Evolutionary conservation across 2,888 invertebrate species (phyloP), one percentile per base, ranked within the genome.

Genomic region (Copidosoma aretas): DNA sequence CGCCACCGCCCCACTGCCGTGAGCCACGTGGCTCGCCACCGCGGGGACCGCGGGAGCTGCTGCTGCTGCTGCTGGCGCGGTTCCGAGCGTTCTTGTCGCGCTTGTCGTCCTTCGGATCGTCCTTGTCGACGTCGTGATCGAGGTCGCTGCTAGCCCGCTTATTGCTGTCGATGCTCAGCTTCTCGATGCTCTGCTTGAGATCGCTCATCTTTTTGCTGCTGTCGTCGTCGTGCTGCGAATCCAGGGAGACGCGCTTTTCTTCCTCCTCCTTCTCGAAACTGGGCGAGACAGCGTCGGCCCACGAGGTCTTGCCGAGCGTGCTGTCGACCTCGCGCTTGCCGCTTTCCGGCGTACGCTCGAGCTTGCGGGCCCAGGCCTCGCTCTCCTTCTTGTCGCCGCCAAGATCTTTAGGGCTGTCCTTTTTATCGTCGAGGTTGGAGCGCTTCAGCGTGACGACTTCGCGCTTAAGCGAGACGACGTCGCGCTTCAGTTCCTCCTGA

Each of bases 401-500:
- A 32, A 32, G 32, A 8, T 32, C 32, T 32, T 32, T 32, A 85
- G 84, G 1, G 56, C 2, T 10, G 53, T 43, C 22, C 57, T 60
- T 14, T 60, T 57, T 19, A 8, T 39, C 19, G 19, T 12, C 39
- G n/a, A 4, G 10, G 32, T 8, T 32, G 8, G 32, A 32, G 32
- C 32, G 32, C 74, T 87, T 88, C 70, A 87, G 74, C 72, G 86
- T 86, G 4, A 86, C 87, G 67, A 87, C 79, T 73, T 82, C 86
- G 22, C 87, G 81, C 70, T 86, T 86, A n/a, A n/a, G 74, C 72
- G 86, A 87, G 4, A 86, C 87, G 67, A 87, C 79, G 73, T 82
- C 86, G 22, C 87, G 81, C 70, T 86, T 86, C 53, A 85, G 75
- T 78, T 88, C 88, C 52, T 88, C 87, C 0, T 88, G 88, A 76